Evolutionary conservation across 2,113 vertebrate species (phyloP), one percentile per base, ranked within the genome.

Genomic region (Oophaga pumilio): DNA sequence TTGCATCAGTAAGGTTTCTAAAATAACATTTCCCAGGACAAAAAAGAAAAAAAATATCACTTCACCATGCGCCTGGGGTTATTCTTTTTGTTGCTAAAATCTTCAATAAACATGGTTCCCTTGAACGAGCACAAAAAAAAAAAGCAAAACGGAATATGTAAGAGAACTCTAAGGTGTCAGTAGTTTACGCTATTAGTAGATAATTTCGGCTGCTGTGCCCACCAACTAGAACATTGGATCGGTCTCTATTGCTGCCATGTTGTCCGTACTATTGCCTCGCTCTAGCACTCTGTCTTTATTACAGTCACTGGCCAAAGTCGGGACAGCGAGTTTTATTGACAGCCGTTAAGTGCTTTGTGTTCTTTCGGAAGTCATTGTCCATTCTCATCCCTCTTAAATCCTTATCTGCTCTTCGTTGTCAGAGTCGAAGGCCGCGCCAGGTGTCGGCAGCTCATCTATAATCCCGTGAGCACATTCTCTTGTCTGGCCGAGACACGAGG

Each of bases 401-500:
- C 94, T 91, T 76, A 95, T 92, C 92, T 94, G 91, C 91, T 95
- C 90, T 92, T 96, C 90, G 69, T 91, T 92, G 84, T 90, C 88
- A 18, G 93, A 93, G 90, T 95, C 95, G 93, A 94, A 97, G 91
- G 93, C 96, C 62, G 97, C 96, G 92, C 95, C 95, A 33, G 93
- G 94, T 15, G 94, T 91, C 22, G 96, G 95, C 43, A 96, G 96
- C 77, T 94, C 92, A 7, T 96, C 93, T 79, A 95, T 95, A 91
- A 94, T 90, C 0, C 64, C 74, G 79, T 95, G 96, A 0, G 96
- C 93, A 0, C 97, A 97, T 91, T 97, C 98, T 74, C 98, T 95
- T 10, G 96, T 96, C 93, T 98, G 97, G 49, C 98, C 98, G 89
- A 99, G 95, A 88, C 96, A 96, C 0, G 97, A 96, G 0, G 97